Base-by-base conservation (phyloP, 2,113 vertebrate genomes). In the Xiphophorus maculatus region DNA sequence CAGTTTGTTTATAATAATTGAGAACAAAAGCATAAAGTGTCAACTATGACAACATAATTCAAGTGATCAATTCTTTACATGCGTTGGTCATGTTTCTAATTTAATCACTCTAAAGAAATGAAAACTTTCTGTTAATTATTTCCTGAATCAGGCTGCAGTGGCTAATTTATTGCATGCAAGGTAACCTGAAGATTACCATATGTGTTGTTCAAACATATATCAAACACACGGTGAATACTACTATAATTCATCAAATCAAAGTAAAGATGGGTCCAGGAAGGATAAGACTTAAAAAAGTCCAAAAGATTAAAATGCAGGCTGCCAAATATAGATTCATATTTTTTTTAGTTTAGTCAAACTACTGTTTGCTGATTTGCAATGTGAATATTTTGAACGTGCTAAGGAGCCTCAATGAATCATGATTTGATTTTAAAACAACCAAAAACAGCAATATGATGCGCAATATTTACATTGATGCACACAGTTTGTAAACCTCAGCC, bases 171-270 rank as follows among this genome's bases (percentile, higher is more conserved):
- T 70, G 63, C 17, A 64, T 63, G 14, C 62, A 60, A 27, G 63
- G 28, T 0, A 11, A 40, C 54, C 60, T 77, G 69, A 72, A 69
- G 63, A 67, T 70, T 62, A 75, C 83, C 51, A 64, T 69, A 65
- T 76, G 66, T 63, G 25, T 73, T 64, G 28, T n/a, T 25, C 1
- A 3, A 54, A 54, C 51, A 25, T 2, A 54, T 9, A 54, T 54
- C 51, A n/a, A 22, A 25, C 51, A 54, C 22, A 9, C 3, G 15
- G 22, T 17, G 6, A 25, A 10, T 54, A 10, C 19, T 25, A n/a
- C 48, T 9, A 66, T 2, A 81, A 1, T 73, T 75, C 83, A 87
- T 84, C 17, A 0, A 32, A 22, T 35, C 1, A 0, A 35, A 27
- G 60, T 61, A 79, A 61, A 32, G 22, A n/a, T 42, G 14, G 11